Evolutionary conservation across 2,113 vertebrate species (phyloP).

Genomic region (Eclectus roratus): DNA sequence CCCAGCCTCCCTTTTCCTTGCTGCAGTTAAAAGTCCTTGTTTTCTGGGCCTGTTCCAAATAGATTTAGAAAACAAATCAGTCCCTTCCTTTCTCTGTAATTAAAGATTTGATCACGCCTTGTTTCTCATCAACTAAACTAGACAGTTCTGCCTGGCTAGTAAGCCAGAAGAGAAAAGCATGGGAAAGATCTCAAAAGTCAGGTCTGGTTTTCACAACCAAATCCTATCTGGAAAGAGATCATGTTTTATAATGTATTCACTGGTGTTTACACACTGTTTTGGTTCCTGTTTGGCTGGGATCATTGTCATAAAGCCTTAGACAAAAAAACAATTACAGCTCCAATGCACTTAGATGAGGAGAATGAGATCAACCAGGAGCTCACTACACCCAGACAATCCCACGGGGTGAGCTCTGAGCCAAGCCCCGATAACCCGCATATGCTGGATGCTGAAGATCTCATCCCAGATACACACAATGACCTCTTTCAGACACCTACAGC

Average conservation of each 20-base stretch:
- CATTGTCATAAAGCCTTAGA: neutral
- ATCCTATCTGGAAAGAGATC: neutral
- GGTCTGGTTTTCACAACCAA: neutral
- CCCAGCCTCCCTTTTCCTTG: neutral
- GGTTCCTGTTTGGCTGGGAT: constrained; percentile 29
- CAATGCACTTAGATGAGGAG: neutral
- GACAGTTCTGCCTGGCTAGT: neutral
- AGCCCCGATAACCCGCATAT: neutral
- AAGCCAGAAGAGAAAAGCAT: neutral
- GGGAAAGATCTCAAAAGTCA: neutral
- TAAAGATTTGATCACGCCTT: neutral
- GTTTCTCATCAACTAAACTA: neutral
- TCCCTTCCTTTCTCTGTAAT: neutral
- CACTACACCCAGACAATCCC: accelerated
- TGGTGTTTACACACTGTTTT: neutral
- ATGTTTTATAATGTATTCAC: neutral
- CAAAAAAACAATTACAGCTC: neutral
- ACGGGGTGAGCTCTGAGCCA: neutral
- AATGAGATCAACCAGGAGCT: neutral
- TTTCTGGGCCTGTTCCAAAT: neutral
- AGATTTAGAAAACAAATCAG: neutral
- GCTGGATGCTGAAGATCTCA: neutral
- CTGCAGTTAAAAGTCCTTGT: neutral
- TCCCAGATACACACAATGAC: neutral
- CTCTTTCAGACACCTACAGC: neutral